Evolutionary conservation across 2,888 invertebrate species (phyloP).

Genomic region (Auanema freiburgensis): DNA sequence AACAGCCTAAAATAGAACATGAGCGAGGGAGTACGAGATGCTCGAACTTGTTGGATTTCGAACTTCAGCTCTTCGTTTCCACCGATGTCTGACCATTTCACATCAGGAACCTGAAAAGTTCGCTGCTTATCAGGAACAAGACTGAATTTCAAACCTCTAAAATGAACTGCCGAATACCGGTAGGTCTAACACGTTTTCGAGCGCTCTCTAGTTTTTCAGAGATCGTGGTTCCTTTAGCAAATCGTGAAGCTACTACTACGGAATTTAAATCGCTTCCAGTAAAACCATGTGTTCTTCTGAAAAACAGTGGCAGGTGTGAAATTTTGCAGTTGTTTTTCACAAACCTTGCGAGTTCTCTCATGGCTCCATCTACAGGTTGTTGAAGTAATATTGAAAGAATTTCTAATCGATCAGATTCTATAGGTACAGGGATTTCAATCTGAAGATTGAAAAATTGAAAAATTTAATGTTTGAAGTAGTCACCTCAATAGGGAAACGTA

Average conservation of each 20-base stretch:
- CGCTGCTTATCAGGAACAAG: background rate
- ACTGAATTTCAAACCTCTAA: slow-evolving; percentile 40
- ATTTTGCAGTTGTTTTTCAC: background rate
- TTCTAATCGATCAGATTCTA: slow-evolving; percentile 39
- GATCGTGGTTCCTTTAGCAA: slow-evolving; percentile 13
- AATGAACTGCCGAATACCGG: slow-evolving; percentile 59
- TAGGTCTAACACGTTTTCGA: slow-evolving; percentile 45
- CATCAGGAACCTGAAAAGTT: slow-evolving; percentile 63
- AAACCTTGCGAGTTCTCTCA: slow-evolving; percentile 28
- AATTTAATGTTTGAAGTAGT: background rate
- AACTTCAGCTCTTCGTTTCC: slow-evolving; percentile 84
- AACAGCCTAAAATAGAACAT: slow-evolving; percentile 71
- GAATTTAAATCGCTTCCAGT: slow-evolving; percentile 52
- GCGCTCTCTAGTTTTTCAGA: slow-evolving; percentile 25
- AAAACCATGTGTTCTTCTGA: slow-evolving; percentile 55
- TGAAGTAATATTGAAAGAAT: slow-evolving; percentile 30
- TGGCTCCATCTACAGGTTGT: slow-evolving; percentile 10
- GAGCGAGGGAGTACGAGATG: background rate
- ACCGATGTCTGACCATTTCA: slow-evolving; percentile 87
- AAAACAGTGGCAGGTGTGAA: slow-evolving; percentile 4
- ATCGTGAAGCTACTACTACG: slow-evolving; percentile 31
- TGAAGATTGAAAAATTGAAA: slow-evolving; percentile 3
- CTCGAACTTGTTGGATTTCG: slow-evolving; percentile 71
- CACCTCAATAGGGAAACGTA: slow-evolving; percentile 51
- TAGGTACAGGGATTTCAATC: slow-evolving; percentile 37